Evolutionary conservation across 2,797 vertebrate species (phyloP), one percentile per base, ranked within the genome.

Genomic region (Cygnus olor): DNA sequence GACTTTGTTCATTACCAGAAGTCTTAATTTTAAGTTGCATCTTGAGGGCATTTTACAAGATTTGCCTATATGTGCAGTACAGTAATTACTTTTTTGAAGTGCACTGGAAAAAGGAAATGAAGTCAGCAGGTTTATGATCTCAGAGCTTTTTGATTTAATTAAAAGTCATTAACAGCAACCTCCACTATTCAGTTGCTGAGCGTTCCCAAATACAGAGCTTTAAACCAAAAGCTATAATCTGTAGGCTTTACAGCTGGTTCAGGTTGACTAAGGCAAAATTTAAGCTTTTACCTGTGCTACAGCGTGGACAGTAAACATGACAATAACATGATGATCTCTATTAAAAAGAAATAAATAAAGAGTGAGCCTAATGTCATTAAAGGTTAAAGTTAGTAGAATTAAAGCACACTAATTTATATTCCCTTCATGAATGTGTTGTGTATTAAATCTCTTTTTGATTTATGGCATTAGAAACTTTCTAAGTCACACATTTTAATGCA

Each of bases 71-170:
- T 88, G 71, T 91, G 81, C 88, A 85, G 53, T 93, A 91, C 68
- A 93, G 73, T 94, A 96, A 96, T 97, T 97, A 94, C 74, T 95
- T 93, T 94, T 68, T 45, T 84, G 76, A 97, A 95, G 63, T 63
- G 87, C 57, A 42, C 44, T 96, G 89, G 84, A 83, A 97, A 95
- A 96, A 95, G 93, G 95, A 96, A 93, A 80, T 63, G 70, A 96
- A 96, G 53, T 96, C 93, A 91, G 76, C 83, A 96, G 91, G 90
- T 97, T 94, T 96, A 93, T 60, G 36, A 95, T 97, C 87, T 93
- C 90, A 76, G 71, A 94, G 94, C 74, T 94, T 97, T 93, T 90
- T 85, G 89, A 96, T 92, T 88, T 95, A 95, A 98, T 96, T 97
- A 96, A 90, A 97, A 97, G 79, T 89, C 21, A 91, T 96, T 95